Evolutionary conservation across 2,113 vertebrate genomes (phyloP), one percentile per base, ranked within the genome.

Genomic region (Scopus umbretta): DNA sequence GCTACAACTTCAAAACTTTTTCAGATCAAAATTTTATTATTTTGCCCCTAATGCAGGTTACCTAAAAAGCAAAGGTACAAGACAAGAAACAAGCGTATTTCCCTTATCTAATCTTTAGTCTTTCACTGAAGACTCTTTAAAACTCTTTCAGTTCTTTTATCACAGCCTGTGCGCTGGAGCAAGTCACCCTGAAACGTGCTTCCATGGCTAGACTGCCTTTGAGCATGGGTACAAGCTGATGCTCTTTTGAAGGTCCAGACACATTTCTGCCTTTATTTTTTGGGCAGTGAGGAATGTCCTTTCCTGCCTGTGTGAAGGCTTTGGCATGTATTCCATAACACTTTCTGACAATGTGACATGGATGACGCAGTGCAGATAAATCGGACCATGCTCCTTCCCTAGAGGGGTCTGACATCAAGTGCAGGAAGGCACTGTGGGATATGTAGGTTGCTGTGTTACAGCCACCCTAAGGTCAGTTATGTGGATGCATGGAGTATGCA

Each of bases 321-420:
- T 78, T 81, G 47, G 50, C 16, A 9, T 29, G 10, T 59, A 66
- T 90, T 49, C 53, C 8, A 0, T 91, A 95, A 94, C 36, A 20
- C 6, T 78, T 93, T 83, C 45, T 94, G 94, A 94, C 86, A 95
- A 88, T 34, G 65, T 92, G 89, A 89, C 50, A 50, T 25, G 23
- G 47, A 58, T 73, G 72, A 55, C 61, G 66, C 2, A 71, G 72
- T 75, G 42, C n/a, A 84, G 55, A 95, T 40, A 81, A 90, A 86
- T 96, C 76, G 55, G 38, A 53, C 53, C 59, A 8, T 30, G 32
- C 16, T 80, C 50, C 55, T 89, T 91, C 22, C 86, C 89, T 71
- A 55, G 38, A 78, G 72, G 55, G 23, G 16, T 56, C 61, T 95
- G 91, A 86, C 65, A 78, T 38, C 13, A 38, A 91, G n/a, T 10